Percentiles rank a stretch among this genome's conserved stretches.
phyloP scores from a whole-genome alignment of 2,113 vertebrate species.

The Struthidea cinerea region DNA sequence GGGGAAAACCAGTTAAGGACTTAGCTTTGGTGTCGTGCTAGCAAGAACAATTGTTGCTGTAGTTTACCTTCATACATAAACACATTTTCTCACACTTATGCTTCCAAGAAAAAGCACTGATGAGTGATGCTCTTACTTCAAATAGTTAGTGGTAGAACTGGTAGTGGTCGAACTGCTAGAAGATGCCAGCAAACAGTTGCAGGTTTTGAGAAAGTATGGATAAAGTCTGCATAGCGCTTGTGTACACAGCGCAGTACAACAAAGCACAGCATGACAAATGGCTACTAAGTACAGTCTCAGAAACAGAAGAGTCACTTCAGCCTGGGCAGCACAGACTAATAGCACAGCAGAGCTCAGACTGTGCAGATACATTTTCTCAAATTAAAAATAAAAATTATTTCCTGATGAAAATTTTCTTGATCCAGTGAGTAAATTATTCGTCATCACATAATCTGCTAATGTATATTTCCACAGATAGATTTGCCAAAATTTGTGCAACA shows the following conservation, averaged over 20 bases:
- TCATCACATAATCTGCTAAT: background rate
- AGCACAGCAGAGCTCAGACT: background rate
- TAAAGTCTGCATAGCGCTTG: background rate
- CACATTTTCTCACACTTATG: background rate
- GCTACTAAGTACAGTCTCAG: background rate
- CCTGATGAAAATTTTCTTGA: background rate
- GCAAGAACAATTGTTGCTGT: background rate
- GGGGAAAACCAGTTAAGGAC: background rate
- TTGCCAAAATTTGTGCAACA: background rate
- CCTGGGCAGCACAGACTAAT: background rate
- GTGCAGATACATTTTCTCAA: background rate
- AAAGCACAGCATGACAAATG: background rate
- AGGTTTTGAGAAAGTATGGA: background rate
- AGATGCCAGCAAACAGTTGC: background rate
- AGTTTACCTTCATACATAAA: background rate
- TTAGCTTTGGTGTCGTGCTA: background rate
- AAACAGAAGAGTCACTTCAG: background rate
- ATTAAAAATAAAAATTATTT: background rate
- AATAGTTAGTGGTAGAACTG: background rate
- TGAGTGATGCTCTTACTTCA: background rate
- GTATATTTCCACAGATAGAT: background rate
- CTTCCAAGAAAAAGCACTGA: background rate
- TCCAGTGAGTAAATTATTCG: background rate
- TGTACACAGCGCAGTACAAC: rapidly evolving
- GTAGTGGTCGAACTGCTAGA: background rate